Base-by-base conservation (phyloP, 2,113 vertebrate genomes). In the Dryoscopus gambensis region DNA sequence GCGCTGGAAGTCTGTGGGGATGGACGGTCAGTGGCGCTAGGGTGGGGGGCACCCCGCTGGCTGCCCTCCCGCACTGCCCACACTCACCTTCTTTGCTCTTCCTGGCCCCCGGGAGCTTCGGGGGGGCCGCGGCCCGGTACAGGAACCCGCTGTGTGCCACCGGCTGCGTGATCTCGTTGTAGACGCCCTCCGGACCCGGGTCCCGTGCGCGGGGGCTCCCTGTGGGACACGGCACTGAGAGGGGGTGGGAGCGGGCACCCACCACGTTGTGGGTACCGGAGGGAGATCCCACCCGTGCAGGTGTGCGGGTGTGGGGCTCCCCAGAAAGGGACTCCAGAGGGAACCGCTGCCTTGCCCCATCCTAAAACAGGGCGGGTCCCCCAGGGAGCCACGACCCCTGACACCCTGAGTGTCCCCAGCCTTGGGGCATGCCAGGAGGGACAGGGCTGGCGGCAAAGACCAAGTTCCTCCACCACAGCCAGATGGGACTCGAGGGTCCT, bases 91-190 rank as follows among this genome's bases (percentile, higher is more conserved):
- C 99, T 94, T 98, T 98, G 88, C 98, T 98, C 92, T 98, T 99
- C 94, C 97, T 98, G 84, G 97, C 96, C 74, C 98, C 92, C 0
- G 98, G 98, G 65, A 98, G 98, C 96, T 97, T 98, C 70, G 84
- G 95, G 49, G 95, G 73, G 16, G 97, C 93, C 2, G 96, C 71
- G 30, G 98, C 98, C 80, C 99, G 98, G 97, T 99, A 98, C 68
- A 99, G 98, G 97, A 98, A 99, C 50, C 99, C 98, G 0, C 98
- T 99, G 89, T 98, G 98, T 9, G 98, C 92, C 64, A 99, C 98
- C 0, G 99, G 98, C 91, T 99, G 99, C 4, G 98, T 98, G 97
- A 99, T 99, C 97, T 99, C 99, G 4, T 99, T 99, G 79, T 99
- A 99, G 23, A 99, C 98, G 0, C 98, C 97, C 28, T 97, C 97